Base-by-base conservation (phyloP, 2,888 invertebrate species). In the Cenopis cana region DNA sequence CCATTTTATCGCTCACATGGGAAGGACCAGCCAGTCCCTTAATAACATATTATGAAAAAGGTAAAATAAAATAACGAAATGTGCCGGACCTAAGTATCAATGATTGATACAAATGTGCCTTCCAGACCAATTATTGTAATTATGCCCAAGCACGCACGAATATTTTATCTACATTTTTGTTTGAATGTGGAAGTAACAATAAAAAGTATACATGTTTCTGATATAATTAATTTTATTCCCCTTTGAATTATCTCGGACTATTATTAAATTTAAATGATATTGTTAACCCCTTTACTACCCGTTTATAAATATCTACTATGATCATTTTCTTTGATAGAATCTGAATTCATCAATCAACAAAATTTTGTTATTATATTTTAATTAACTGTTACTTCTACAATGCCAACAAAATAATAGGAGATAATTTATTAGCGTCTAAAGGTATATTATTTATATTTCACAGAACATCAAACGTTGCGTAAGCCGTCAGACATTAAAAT, bases 71-170 rank as follows among this genome's bases (percentile, higher is more conserved):
- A 64, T 29, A 69, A 52, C 41, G 57, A 70, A 60, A 60, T 66
- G 59, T 60, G 66, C 70, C 54, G 66, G 59, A 54, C 29, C 29
- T 50, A 50, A 62, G 20, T 69, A 64, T 55, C n/a, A n/a, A 5
- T 46, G 65, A 66, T 66, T 66, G 65, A 66, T 60, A 55, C 36
- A 36, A 65, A 59, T 54, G 29, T 64, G 29, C 41, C 54, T 70
- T 60, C 33, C 68, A 68, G 41, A 52, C 49, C 46, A 70, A 70
- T 66, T 70, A 70, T 70, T 60, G 60, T 70, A 70, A 66, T 70
- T 60, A 66, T 33, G 29, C 33, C 64, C 59, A 36, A 59, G 18
- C 70, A 66, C 46, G 64, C 38, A 69, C 50, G 8, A 50, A 49
- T 50, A 41, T 60, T 55, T 66, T 60, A 66, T 70, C 66, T 33